Evolutionary conservation across 1,140 invertebrate species (phyloP).

Genomic region (Dendroctonus valens): DNA sequence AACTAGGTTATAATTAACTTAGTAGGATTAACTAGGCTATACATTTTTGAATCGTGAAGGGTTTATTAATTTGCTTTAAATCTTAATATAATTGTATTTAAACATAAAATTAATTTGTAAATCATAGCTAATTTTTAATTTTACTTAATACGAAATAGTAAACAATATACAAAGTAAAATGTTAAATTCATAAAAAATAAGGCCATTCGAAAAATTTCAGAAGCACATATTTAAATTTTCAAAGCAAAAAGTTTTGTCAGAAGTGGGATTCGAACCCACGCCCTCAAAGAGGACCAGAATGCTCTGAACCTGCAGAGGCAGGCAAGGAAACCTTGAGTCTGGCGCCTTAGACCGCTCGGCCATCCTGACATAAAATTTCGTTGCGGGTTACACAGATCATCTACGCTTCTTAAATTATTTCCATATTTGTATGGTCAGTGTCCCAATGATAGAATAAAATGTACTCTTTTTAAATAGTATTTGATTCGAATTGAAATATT

Average conservation of each 20-base stretch:
- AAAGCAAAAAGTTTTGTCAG: constrained; percentile 59
- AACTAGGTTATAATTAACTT: too few relatives aligned
- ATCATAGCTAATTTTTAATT: background rate
- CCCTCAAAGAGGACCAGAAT: constrained; percentile 80
- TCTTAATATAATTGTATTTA: too few relatives aligned
- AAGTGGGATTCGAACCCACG: constrained; percentile 87
- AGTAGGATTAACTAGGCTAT: too few relatives aligned
- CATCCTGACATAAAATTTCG: constrained; percentile 42
- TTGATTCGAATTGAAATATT: background rate
- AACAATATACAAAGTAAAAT: background rate
- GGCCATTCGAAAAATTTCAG: too few relatives aligned
- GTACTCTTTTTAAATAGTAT: too few relatives aligned
- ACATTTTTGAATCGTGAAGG: too few relatives aligned
- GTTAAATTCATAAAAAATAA: background rate
- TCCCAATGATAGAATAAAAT: too few relatives aligned
- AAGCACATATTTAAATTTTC: too few relatives aligned
- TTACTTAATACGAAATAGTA: background rate
- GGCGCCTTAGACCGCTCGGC: constrained; percentile 62
- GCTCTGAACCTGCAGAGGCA: constrained; percentile 49
- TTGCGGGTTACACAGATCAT: too few relatives aligned
- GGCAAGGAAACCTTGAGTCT: constrained; percentile 59
- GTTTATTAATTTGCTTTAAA: too few relatives aligned
- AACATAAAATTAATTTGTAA: too few relatives aligned
- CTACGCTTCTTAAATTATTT: background rate
- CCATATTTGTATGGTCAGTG: background rate